Conservation (phyloP, 2,113 vertebrate genomes). For the Helogale parvula region DNA sequence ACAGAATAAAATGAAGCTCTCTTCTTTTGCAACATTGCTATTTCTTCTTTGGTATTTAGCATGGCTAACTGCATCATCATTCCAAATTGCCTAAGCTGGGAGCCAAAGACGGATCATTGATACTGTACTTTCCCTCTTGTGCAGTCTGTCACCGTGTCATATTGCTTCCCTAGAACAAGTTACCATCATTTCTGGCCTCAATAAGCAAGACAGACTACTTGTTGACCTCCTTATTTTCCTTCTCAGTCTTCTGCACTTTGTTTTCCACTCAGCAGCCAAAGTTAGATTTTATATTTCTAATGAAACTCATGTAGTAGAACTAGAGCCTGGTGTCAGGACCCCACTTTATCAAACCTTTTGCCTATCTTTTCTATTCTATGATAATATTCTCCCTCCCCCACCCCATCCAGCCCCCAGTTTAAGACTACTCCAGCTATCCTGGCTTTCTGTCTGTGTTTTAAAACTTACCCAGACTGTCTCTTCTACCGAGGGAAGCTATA, state of each 20-base stretch:
- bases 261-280: background rate
- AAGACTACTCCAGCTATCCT: background rate
- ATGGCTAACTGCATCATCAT: accelerated
- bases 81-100: background rate
- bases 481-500: background rate
- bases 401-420: background rate
- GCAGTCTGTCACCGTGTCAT: accelerated
- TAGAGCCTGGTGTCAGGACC: background rate
- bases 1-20: background rate
- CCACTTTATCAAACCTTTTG: background rate
- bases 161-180: background rate
- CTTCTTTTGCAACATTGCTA: background rate
- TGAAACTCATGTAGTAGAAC: background rate
- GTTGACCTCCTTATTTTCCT: background rate
- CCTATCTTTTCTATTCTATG: background rate
- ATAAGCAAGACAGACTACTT: background rate
- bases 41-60: background rate
- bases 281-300: background rate
- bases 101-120: background rate
- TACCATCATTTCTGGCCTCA: background rate
- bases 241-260: background rate
- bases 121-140: background rate
- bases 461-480: background rate
- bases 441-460: background rate
- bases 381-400: background rate